Conservation (phyloP, 2,797 vertebrate genomes). For the Lepidocolaptes lacrymiger region DNA sequence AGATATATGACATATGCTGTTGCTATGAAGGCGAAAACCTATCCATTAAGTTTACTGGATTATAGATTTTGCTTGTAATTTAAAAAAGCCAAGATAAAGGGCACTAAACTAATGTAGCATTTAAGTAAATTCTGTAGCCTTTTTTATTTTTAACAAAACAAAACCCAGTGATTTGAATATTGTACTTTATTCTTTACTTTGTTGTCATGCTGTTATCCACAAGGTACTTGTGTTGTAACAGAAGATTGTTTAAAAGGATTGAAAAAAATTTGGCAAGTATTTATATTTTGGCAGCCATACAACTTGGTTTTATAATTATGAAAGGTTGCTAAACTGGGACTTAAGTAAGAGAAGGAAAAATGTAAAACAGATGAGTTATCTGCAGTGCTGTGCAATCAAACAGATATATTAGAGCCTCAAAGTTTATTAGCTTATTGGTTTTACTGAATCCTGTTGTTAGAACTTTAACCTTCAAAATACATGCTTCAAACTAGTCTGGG, state of each 20-base stretch:
- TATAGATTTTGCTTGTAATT: not conserved
- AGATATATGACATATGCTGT: not conserved
- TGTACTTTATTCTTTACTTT: not conserved
- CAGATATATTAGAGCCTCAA: not conserved
- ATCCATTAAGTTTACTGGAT: not conserved
- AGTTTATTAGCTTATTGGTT: not conserved
- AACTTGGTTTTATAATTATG: not conserved
- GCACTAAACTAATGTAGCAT: not conserved
- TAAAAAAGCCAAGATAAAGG: not conserved
- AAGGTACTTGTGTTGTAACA: not conserved
- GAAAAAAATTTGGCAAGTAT: not conserved
- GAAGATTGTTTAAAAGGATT: not conserved
- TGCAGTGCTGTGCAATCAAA: not conserved
- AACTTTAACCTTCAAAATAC: not conserved
- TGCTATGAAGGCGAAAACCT: not conserved
- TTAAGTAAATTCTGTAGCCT: not conserved
- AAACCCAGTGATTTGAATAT: not conserved
- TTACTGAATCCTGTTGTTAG: not conserved
- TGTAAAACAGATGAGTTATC: rapidly evolving
- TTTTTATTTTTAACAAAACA: not conserved
- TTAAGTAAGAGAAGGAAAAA: not conserved
- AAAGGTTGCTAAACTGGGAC: not conserved
- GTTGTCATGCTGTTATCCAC: not conserved
- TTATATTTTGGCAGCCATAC: not conserved
- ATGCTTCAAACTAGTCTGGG: not conserved